Percentiles rank a stretch among this genome's conserved stretches.
Evolutionary conservation across 37 sponge, comb jelly and placozoan species (phyloP).

Genomic region (Petrosia ficiformis): DNA sequence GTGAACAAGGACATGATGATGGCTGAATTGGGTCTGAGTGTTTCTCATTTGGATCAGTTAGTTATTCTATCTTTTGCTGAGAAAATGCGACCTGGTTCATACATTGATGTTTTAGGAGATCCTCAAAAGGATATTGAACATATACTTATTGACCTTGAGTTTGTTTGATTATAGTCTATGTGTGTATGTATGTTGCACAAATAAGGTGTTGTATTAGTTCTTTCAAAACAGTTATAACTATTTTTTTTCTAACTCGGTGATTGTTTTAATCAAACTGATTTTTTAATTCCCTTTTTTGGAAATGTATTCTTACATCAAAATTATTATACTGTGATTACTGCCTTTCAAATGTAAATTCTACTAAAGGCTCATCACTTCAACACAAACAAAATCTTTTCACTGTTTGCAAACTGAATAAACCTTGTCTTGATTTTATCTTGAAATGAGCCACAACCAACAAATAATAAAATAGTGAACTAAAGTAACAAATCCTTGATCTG

Average conservation of each 20-base stretch:
- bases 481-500: constrained; percentile 41
- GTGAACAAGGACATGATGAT: constrained; percentile 14
- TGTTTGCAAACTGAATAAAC: neutral
- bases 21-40: constrained; percentile 37
- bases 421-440: constrained; percentile 16
- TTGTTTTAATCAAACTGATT: too few relatives aligned
- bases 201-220: too few relatives aligned
- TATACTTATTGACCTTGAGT: constrained; percentile 9
- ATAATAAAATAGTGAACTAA: constrained; percentile 17
- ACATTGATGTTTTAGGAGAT: constrained; percentile 49
- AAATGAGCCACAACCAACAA: constrained; percentile 48
- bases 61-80: constrained; percentile 56
- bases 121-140: constrained; percentile 21
- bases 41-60: constrained; percentile 27
- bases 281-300: too few relatives aligned
- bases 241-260: too few relatives aligned
- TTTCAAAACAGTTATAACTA: too few relatives aligned
- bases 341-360: neutral
- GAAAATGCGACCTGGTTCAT: constrained; percentile 58
- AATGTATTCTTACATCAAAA: too few relatives aligned
- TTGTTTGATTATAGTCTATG: constrained; percentile 7
- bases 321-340: too few relatives aligned
- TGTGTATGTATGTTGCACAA: too few relatives aligned
- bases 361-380: neutral
- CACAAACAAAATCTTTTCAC: neutral